phyloP scores from a whole-genome alignment of 2,888 invertebrate genomes.

The Pterostichus niger region DNA sequence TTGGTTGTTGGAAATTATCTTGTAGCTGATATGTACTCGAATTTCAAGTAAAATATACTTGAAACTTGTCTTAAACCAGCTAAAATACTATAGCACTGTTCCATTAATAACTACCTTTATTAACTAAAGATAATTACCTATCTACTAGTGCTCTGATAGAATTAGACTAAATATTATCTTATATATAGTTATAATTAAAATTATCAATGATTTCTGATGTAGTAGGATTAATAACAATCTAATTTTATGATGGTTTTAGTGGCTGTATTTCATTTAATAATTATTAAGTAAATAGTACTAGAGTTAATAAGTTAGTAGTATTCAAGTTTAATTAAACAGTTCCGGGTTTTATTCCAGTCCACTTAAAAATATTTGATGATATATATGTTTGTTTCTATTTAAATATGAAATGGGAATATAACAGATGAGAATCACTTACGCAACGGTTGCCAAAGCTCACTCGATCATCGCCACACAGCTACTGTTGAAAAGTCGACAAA shows the following conservation, averaged over 20 bases:
- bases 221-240: too few relatives aligned
- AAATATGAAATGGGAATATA: background rate
- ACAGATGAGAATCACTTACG: constrained; percentile 13
- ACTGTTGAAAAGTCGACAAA: constrained; percentile 28
- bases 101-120: constrained; percentile 53
- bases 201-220: too few relatives aligned
- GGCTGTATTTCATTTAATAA: too few relatives aligned
- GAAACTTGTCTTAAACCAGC: constrained; percentile 59
- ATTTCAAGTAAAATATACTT: constrained; percentile 48
- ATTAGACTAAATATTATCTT: background rate
- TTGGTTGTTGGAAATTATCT: too few relatives aligned
- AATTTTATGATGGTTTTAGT: too few relatives aligned
- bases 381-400: too few relatives aligned
- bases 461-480: constrained; percentile 53
- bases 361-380: background rate
- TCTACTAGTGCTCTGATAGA: constrained; percentile 43
- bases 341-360: background rate
- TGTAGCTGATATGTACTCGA: constrained; percentile 63
- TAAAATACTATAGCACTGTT: constrained; percentile 50
- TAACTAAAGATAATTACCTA: constrained; percentile 56
- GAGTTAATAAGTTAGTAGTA: too few relatives aligned
- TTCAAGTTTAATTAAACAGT: too few relatives aligned
- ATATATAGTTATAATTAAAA: too few relatives aligned
- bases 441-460: constrained; percentile 10
- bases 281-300: too few relatives aligned